These are phyloP conservation scores for Myotis pilosus DNA, from an alignment of 2,797 vertebrate genomes.

Conservation along the genomic window DNA sequence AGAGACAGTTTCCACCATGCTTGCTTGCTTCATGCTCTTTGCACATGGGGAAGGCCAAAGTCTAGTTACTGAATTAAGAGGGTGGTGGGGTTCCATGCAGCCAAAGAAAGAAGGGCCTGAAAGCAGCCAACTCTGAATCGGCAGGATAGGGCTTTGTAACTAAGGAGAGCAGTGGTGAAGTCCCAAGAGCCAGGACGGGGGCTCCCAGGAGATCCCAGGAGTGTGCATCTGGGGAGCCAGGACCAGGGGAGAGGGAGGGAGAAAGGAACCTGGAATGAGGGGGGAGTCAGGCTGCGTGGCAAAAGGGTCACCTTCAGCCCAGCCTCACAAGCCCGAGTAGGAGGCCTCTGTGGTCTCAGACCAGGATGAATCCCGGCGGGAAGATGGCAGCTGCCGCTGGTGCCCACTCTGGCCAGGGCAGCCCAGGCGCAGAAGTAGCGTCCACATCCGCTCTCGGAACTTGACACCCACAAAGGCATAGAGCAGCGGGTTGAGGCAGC, in stretches of 20 bases:
- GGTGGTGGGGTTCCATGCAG: neutral
- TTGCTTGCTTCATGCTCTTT: neutral
- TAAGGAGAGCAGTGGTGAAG: neutral
- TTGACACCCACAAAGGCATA: slow-evolving; percentile 93
- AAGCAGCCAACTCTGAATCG: neutral
- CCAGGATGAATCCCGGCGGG: slow-evolving; percentile 85
- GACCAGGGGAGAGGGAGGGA: neutral
- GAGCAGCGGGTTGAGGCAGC: slow-evolving; percentile 92
- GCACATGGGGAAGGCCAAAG: neutral
- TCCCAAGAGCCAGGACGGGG: neutral
- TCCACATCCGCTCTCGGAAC: slow-evolving; percentile 87
- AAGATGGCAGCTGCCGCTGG: slow-evolving; percentile 60
- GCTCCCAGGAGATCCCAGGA: neutral
- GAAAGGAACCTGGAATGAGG: neutral
- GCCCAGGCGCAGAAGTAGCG: slow-evolving; percentile 82
- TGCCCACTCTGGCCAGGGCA: slow-evolving; percentile 74
- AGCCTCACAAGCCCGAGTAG: slow-evolving; percentile 83
- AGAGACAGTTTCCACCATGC: neutral
- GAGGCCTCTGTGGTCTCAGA: slow-evolving; percentile 89
- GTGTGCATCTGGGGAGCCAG: neutral
- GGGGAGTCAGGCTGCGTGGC: neutral
- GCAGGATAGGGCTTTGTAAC: neutral
- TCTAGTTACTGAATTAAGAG: neutral
- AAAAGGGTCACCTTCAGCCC: neutral
- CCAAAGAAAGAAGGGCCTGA: neutral